Evolutionary conservation across 1,140 invertebrate genomes (phyloP).

Genomic region (Bombus terrestris): DNA sequence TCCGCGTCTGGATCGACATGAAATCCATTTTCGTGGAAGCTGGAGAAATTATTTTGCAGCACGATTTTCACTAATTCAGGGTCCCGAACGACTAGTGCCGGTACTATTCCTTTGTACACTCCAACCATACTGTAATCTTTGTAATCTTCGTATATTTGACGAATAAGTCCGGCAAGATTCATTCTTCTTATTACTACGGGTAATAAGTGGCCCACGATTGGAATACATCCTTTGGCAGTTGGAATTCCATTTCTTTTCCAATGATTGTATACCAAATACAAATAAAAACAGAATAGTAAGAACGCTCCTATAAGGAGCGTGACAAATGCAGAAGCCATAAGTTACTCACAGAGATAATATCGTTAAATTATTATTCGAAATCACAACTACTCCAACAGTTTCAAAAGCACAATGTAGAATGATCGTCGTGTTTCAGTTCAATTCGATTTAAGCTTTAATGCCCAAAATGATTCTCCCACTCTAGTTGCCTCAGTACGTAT

Average conservation of each 20-base stretch:
- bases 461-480: neutral
- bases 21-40: constrained; percentile 58
- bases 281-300: constrained; percentile 44
- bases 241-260: constrained; percentile 80
- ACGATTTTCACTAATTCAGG: constrained; percentile 71
- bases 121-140: constrained; percentile 66
- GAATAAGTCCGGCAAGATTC: constrained; percentile 35
- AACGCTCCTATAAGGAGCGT: neutral
- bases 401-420: neutral
- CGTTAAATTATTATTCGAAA: neutral
- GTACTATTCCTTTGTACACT: constrained; percentile 61
- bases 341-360: no score
- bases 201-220: constrained; percentile 68
- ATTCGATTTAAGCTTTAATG: neutral
- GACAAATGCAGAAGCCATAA: neutral
- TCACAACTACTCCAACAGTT: neutral
- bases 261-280: constrained; percentile 72
- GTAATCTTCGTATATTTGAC: constrained; percentile 51
- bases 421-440: no score
- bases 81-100: constrained; percentile 70
- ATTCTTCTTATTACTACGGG: constrained; percentile 35
- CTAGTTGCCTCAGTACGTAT: neutral
- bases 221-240: constrained; percentile 62
- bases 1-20: constrained; percentile 45
- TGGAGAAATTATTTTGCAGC: constrained; percentile 72